Conservation (phyloP, 2,113 vertebrate genomes). For the Neoarius graeffei region DNA sequence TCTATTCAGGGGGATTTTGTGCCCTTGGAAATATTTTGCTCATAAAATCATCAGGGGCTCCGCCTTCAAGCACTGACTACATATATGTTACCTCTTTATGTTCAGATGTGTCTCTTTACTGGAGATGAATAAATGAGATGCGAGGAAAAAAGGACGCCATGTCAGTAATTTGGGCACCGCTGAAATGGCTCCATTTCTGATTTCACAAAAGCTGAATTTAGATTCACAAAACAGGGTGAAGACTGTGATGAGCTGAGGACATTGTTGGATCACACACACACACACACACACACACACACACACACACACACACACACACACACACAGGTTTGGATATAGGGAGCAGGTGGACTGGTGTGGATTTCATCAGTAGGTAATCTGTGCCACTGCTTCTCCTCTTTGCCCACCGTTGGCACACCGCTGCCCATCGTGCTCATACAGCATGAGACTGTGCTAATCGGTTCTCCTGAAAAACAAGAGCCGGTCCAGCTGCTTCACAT, state of each 20-base stretch:
- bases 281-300: constrained; percentile 18
- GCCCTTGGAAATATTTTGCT: too few species aligned
- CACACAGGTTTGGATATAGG: background rate
- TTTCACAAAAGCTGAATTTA: background rate
- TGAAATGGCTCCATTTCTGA: background rate
- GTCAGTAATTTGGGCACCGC: background rate
- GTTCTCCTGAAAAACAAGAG: background rate
- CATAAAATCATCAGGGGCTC: too few species aligned
- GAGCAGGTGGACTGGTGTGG: constrained; percentile 46
- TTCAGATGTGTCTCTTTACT: background rate
- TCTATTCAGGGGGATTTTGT: too few species aligned
- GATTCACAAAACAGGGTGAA: background rate
- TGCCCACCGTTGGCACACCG: constrained; percentile 17
- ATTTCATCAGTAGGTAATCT: constrained; percentile 45
- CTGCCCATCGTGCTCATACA: background rate
- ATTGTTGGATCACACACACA: background rate
- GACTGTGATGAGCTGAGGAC: background rate
- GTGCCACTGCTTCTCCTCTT: background rate
- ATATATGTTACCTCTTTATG: background rate
- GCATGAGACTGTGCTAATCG: background rate
- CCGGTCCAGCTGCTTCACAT: background rate
- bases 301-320: constrained; percentile 31
- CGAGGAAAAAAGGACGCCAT: background rate
- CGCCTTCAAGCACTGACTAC: background rate
- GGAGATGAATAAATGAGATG: background rate